These are phyloP conservation scores for Erebia palarica DNA, from an alignment of 2,888 invertebrate species.

Conservation along the genomic window DNA sequence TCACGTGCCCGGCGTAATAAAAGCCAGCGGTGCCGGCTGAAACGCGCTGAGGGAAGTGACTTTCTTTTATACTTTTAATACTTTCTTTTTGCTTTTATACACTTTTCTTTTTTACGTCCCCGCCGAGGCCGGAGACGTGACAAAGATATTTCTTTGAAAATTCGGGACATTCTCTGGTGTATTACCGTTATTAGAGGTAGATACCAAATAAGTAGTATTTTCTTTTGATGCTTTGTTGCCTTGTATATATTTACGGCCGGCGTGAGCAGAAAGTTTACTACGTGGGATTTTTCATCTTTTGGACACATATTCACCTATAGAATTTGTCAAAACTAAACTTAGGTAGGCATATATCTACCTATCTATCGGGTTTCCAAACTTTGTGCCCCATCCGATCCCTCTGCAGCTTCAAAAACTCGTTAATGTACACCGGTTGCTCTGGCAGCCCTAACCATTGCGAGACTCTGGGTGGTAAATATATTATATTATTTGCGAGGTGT, in stretches of 20 bases:
- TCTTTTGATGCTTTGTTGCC: constrained; percentile 39
- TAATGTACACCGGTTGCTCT: no score
- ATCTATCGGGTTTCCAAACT: no score
- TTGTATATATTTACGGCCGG: constrained; percentile 38
- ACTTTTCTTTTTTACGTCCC: constrained; percentile 64
- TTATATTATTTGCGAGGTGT: no score
- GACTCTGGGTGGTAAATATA: no score
- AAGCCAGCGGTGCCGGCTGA: constrained; percentile 58
- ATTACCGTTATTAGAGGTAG: constrained; percentile 31
- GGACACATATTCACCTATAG: no score
- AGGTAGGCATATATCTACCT: no score
- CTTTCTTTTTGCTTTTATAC: constrained; percentile 67
- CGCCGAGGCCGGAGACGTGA: constrained; percentile 62
- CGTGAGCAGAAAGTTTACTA: constrained; percentile 23
- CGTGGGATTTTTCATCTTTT: background rate
- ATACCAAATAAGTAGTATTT: constrained; percentile 21
- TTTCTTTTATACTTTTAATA: constrained; percentile 64
- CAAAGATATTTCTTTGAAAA: constrained; percentile 47
- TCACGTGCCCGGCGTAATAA: constrained; percentile 73
- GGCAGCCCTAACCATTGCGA: no score
- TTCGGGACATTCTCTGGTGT: constrained; percentile 41
- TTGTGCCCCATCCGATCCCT: no score
- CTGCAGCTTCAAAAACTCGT: no score
- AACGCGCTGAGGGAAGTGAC: constrained; percentile 65
- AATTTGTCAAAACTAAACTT: no score